Conservation (phyloP, 1,140 invertebrate species). For the Whitmania pigra region DNA sequence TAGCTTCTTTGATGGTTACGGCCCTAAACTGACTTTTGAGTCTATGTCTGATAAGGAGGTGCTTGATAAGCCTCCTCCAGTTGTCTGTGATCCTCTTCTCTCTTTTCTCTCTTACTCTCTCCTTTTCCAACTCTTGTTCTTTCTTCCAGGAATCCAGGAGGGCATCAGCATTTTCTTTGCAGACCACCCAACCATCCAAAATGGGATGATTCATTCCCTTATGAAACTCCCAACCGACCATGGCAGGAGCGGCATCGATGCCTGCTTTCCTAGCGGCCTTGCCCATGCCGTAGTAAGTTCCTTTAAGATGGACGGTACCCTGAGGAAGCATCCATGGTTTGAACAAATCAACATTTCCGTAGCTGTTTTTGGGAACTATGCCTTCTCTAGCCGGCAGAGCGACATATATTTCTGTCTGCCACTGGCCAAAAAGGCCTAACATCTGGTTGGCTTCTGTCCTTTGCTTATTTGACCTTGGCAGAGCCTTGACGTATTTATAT, state of each 20-base stretch:
- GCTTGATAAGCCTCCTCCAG: conserved; percentile 73
- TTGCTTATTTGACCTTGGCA: conserved; percentile 28
- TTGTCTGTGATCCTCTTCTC: conserved; percentile 71
- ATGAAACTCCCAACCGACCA: conserved; percentile 86
- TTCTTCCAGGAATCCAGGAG: conserved; percentile 71
- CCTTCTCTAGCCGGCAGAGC: conserved; percentile 77
- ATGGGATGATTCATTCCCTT: conserved; percentile 69
- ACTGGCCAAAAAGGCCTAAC: conserved; percentile 65
- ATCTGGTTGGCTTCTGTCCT: conserved; percentile 7
- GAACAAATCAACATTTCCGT: conserved; percentile 95
- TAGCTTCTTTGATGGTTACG: no score
- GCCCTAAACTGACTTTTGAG: conserved; percentile 49
- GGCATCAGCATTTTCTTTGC: conserved; percentile 70
- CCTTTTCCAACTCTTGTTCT: conserved; percentile 39
- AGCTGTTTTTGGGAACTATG: conserved; percentile 83
- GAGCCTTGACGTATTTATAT: conserved; percentile 80
- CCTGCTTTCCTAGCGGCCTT: conserved; percentile 74
- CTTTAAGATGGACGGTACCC: conserved; percentile 27
- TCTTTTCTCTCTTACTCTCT: conserved; percentile 53
- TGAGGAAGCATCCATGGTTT: conserved; percentile 79
- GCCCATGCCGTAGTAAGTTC: conserved; percentile 65
- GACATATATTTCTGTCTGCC: conserved; percentile 76
- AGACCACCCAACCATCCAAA: conserved; percentile 82
- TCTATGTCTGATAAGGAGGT: conserved; percentile 65
- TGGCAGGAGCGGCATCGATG: conserved; percentile 85